Evolutionary conservation across 2,888 invertebrate species (phyloP).

Genomic region (Eucriotettix oculatus): DNA sequence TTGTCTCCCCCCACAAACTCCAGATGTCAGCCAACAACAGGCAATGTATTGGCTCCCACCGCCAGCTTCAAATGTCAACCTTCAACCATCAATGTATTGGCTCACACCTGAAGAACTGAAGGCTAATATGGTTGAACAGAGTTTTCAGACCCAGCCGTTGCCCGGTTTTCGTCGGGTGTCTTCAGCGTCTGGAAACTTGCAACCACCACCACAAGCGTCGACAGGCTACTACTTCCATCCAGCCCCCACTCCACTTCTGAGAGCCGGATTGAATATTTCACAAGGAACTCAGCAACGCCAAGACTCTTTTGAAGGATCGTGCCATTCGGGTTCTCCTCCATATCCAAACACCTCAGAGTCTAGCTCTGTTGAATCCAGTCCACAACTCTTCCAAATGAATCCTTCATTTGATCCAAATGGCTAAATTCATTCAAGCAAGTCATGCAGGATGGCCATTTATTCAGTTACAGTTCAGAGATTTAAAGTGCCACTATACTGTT

Average conservation of each 20-base stretch:
- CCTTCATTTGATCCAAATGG: too few relatives aligned
- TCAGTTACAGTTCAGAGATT: too few relatives aligned
- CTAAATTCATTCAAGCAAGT: too few relatives aligned
- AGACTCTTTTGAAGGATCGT: not conserved
- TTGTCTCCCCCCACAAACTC: too few relatives aligned
- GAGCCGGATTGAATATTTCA: constrained; percentile 7
- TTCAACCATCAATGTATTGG: too few relatives aligned
- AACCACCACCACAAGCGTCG: constrained; percentile 1
- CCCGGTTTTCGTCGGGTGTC: constrained; percentile 9
- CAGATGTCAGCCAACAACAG: too few relatives aligned
- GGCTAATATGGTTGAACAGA: not conserved
- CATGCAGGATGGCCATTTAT: too few relatives aligned
- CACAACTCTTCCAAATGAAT: not conserved
- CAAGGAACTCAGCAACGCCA: not conserved
- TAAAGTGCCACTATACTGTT: too few relatives aligned
- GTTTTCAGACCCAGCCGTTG: not conserved
- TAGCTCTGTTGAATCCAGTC: not conserved
- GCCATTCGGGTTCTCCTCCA: not conserved
- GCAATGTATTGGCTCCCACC: too few relatives aligned
- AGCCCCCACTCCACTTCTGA: constrained; percentile 11
- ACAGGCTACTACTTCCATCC: constrained; percentile 12
- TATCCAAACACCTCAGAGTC: not conserved
- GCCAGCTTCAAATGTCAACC: too few relatives aligned
- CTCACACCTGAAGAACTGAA: too few relatives aligned
- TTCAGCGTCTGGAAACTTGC: constrained; percentile 4